Evolutionary conservation across 2,888 invertebrate genomes (phyloP).

Genomic region (Agrypnus murinus): DNA sequence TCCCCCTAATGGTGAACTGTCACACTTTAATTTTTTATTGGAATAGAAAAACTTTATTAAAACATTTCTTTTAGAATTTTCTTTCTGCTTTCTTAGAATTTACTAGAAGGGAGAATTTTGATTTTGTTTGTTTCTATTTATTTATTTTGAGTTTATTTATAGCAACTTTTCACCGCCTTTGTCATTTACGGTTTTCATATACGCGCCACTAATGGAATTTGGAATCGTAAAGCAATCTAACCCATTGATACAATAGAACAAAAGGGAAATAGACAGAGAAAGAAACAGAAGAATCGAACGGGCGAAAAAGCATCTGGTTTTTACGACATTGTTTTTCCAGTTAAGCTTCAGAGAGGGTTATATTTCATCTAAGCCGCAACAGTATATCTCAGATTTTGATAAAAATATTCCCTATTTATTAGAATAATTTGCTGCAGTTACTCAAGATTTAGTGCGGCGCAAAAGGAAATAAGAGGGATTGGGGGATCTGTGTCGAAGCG

Average conservation of each 20-base stretch:
- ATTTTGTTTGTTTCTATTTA: conserved; percentile 5
- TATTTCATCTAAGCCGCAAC: conserved; percentile 26
- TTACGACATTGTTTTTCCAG: conserved; percentile 40
- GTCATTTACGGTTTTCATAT: conserved; percentile 29
- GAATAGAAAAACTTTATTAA: neutral
- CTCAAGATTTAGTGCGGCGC: conserved; percentile 23
- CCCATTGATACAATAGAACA: conserved; percentile 4
- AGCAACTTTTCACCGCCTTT: conserved; percentile 16
- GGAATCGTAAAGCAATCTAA: conserved; percentile 26
- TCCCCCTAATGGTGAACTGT: neutral
- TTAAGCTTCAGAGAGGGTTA: conserved; percentile 29
- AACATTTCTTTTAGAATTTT: neutral
- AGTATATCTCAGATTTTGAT: conserved; percentile 22
- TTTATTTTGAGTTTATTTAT: conserved; percentile 29
- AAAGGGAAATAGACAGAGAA: neutral
- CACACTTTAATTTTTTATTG: conserved; percentile 8
- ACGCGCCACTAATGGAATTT: conserved; percentile 28
- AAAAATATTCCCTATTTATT: conserved; percentile 32
- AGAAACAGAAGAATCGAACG: conserved; percentile 22
- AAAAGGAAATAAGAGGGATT: conserved; percentile 11
- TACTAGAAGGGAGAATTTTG: neutral
- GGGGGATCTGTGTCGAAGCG: conserved; percentile 26
- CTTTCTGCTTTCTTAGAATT: neutral
- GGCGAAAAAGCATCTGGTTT: conserved; percentile 35
- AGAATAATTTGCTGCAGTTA: conserved; percentile 25